Percentiles rank a stretch among this genome's conserved stretches.
Conservation (phyloP, 37 sponge, comb jelly and placozoan species). For the Sycon ciliatum region DNA sequence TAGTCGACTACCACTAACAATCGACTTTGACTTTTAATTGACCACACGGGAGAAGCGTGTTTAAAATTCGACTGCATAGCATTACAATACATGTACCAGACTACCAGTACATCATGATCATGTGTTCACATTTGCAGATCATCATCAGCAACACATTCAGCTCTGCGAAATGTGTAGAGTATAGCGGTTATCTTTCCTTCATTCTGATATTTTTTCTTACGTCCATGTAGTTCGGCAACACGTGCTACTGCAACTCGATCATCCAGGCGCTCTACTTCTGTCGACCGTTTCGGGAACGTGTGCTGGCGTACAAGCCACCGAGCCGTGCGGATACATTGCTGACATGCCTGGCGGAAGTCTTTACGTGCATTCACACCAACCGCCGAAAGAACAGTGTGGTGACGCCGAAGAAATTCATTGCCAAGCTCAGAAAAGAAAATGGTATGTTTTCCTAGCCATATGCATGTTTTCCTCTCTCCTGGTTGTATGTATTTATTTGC, state of each 20-base stretch:
- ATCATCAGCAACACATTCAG: too few species aligned
- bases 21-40: too few species aligned
- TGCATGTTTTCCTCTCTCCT: too few species aligned
- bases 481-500: too few species aligned
- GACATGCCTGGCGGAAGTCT: constrained; percentile 71
- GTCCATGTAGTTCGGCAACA: constrained; percentile 76
- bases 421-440: constrained; percentile 64
- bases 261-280: constrained; percentile 91
- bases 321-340: constrained; percentile 54
- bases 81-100: too few species aligned
- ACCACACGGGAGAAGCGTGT: too few species aligned
- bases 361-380: constrained; percentile 38
- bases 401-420: constrained; percentile 42
- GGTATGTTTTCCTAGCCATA: constrained; percentile 43
- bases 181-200: neutral
- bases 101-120: too few species aligned
- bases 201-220: neutral
- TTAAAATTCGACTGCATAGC: too few species aligned
- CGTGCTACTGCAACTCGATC: constrained; percentile 97
- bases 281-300: constrained; percentile 75
- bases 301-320: constrained; percentile 32
- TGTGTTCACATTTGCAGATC: too few species aligned
- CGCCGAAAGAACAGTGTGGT: neutral
- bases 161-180: too few species aligned
- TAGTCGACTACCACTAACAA: too few species aligned